Conservation (phyloP, 2,888 invertebrate species). For the Acronicta leporina region DNA sequence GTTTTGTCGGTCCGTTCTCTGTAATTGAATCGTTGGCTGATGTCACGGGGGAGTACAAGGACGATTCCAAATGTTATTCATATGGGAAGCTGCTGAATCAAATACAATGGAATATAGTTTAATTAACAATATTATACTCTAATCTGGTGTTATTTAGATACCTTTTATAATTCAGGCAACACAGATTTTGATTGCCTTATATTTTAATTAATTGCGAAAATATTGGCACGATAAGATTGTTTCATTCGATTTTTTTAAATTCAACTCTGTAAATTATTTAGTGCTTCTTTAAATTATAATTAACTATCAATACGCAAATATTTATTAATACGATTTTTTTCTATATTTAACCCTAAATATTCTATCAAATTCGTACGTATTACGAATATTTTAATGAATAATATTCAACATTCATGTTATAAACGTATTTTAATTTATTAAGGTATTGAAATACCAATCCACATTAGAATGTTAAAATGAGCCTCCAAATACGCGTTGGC, state of each 20-base stretch:
- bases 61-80: slow-evolving; percentile 46
- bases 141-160: neutral
- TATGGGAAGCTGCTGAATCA: slow-evolving; percentile 21
- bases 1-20: slow-evolving; percentile 58
- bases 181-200: no score
- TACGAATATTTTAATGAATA: no score
- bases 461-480: slow-evolving; percentile 12
- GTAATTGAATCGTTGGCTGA: slow-evolving; percentile 67
- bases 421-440: neutral
- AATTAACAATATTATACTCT: slow-evolving; percentile 23
- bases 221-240: no score
- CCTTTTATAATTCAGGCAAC: neutral
- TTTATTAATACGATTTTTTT: no score
- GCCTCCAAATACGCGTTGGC: slow-evolving; percentile 21
- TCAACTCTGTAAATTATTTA: no score
- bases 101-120: slow-evolving; percentile 26
- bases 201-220: no score
- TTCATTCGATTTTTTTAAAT: no score
- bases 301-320: no score
- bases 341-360: no score
- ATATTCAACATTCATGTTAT: no score
- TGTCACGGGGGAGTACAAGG: slow-evolving; percentile 61
- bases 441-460: slow-evolving; percentile 14
- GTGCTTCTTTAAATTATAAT: no score
- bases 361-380: no score